Evolutionary conservation across 35 echinoderm and acorn worm genomes (phyloP), one percentile per base, ranked within the genome.

Genomic region (Apostichopus parvimensis): DNA sequence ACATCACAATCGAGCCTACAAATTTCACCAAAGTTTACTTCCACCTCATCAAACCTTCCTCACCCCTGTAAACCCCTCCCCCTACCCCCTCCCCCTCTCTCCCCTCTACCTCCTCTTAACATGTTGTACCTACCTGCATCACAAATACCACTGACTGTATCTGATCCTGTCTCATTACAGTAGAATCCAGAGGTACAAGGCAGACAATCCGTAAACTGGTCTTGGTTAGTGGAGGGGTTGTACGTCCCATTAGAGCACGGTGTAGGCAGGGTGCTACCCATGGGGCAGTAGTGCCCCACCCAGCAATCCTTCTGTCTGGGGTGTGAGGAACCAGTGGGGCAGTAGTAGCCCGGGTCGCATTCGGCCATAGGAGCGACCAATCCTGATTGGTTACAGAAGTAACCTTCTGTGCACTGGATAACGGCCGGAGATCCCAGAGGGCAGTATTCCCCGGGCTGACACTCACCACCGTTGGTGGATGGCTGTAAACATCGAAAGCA

Each of bases 271-370:
- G 64, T 72, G 15, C 88, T 98, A 6, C 93, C 97, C 54, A 13
- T 18, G 11, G 94, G 94, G 75, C 97, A 98, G 83, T 96, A 98
- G 77, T 95, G 91, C 28, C 97, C 97, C 5, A 96, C 95, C 21
- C 94, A 85, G 60, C 97, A 98, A 56, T 93, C 91, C 52, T 54
- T 65, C 82, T 98, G 61, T 62, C 90, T 79, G 9, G 97, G 94
- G 80, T 73, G 78, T 66, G 86, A 90, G 8, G 97, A 98, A 52
- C 94, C 97, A 6, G 91, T 85, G 7, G 94, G 94, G 58, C 97
- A 98, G 91, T 98, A 98, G 88, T 91, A 98, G 61, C 94, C 94
- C 12, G 97, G 97, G 82, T 95, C 93, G 53, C 97, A 98, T 65
- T 73, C 66, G 61, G 89, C 93, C 52, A 93, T 80, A 0, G 93